These are phyloP conservation scores for Struthio camelus DNA, from an alignment of 2,113 vertebrate species.

Conservation along the genomic window DNA sequence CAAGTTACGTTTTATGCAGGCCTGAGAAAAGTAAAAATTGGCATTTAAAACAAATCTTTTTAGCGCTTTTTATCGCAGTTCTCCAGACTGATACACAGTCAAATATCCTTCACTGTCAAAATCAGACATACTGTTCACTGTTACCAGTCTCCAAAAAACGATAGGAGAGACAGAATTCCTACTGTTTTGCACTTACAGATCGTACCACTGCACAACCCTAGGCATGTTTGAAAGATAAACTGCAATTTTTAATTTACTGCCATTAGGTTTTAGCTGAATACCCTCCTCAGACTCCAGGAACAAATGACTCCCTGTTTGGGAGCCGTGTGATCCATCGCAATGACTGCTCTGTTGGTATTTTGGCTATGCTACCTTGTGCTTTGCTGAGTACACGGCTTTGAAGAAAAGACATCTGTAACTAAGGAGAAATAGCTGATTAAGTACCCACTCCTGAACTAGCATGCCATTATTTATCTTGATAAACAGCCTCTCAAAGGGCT, in stretches of 20 bases:
- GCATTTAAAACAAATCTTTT: not conserved
- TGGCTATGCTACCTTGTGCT: not conserved
- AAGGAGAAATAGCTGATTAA: slow-evolving; percentile 44
- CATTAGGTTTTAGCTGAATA: not conserved
- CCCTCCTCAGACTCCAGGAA: not conserved
- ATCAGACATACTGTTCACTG: not conserved
- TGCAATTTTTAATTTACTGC: slow-evolving; percentile 28
- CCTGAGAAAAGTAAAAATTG: not conserved
- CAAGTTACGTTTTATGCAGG: not conserved
- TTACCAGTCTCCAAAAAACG: not conserved
- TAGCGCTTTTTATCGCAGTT: not conserved
- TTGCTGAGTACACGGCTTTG: slow-evolving; percentile 35
- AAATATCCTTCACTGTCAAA: not conserved
- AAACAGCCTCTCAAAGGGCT: not conserved
- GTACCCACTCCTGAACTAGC: slow-evolving; percentile 13
- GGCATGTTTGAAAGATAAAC: slow-evolving; percentile 13
- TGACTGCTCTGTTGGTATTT: slow-evolving; percentile 13
- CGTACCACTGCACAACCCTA: not conserved
- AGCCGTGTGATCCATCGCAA: not conserved
- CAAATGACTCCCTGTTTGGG: slow-evolving; percentile 19
- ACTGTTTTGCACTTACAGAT: not conserved
- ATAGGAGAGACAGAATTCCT: not conserved
- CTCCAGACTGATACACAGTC: not conserved
- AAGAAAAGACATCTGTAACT: slow-evolving; percentile 45
- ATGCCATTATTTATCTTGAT: slow-evolving; percentile 45